Conservation (phyloP, 2,888 invertebrate genomes). For the Brachyopa scutellaris region DNA sequence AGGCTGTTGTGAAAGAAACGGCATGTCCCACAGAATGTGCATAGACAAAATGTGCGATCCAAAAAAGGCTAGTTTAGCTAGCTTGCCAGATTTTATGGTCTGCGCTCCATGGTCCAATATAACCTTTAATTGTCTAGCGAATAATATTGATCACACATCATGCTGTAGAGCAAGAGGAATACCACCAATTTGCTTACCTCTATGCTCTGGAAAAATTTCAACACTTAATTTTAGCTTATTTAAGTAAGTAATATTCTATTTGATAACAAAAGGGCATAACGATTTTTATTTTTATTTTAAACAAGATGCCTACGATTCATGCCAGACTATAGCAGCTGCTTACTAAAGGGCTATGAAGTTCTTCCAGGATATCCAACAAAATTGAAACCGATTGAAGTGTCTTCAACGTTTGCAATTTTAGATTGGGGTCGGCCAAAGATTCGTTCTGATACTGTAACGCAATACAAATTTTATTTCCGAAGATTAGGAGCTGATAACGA, state of each 20-base stretch:
- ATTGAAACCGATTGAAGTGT: constrained; percentile 88
- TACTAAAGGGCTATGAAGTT: constrained; percentile 92
- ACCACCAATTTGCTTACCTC: constrained; percentile 88
- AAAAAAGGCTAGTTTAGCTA: constrained; percentile 82
- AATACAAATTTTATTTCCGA: constrained; percentile 85
- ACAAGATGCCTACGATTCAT: constrained; percentile 91
- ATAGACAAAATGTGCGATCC: constrained; percentile 92
- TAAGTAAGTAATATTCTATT: constrained; percentile 84
- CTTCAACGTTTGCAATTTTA: constrained; percentile 89
- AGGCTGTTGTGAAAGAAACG: constrained; percentile 88
- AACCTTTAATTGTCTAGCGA: constrained; percentile 90
- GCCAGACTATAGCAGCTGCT: constrained; percentile 90
- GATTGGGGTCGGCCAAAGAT: constrained; percentile 90
- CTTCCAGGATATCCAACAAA: constrained; percentile 88
- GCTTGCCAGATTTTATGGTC: constrained; percentile 90
- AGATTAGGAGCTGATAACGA: constrained; percentile 83
- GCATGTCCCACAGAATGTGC: constrained; percentile 89
- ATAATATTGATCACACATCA: constrained; percentile 90
- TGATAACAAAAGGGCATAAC: background rate
- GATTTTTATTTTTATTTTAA: background rate
- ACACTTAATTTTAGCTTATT: constrained; percentile 91
- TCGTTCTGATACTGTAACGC: constrained; percentile 87
- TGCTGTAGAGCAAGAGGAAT: constrained; percentile 90
- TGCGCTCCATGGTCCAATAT: constrained; percentile 94
- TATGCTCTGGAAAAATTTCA: constrained; percentile 91